phyloP scores from a whole-genome alignment of 1,140 invertebrate species.

The Eueides isabella region DNA sequence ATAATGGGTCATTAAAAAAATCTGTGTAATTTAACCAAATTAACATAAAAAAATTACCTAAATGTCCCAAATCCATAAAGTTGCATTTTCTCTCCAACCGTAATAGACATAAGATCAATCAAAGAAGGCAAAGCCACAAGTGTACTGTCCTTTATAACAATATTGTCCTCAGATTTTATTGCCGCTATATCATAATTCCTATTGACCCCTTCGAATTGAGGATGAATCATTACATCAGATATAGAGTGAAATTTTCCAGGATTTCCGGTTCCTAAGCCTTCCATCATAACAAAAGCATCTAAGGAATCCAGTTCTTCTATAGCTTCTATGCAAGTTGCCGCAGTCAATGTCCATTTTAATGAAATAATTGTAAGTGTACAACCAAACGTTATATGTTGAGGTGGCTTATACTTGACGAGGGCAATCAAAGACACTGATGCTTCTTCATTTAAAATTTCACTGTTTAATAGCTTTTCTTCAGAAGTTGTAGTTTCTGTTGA shows the following conservation, averaged over 20 bases:
- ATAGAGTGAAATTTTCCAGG: conserved; percentile 43
- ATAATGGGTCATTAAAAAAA: too few species aligned
- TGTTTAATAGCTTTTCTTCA: conserved; percentile 28
- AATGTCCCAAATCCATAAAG: conserved; percentile 60
- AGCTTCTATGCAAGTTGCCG: conserved; percentile 67
- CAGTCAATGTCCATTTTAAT: conserved; percentile 62
- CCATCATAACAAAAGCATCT: conserved; percentile 63
- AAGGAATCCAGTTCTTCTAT: conserved; percentile 63
- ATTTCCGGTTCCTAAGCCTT: conserved; percentile 39
- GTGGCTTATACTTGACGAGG: conserved; percentile 58
- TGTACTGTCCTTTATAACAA: conserved; percentile 19
- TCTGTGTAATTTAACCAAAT: too few species aligned
- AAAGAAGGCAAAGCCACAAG: conserved; percentile 42
- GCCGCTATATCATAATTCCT: conserved; percentile 55
- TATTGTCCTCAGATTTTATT: conserved; percentile 47
- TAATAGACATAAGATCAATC: conserved; percentile 54
- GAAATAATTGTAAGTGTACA: conserved; percentile 61
- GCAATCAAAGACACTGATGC: conserved; percentile 48
- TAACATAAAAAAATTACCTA: conserved; percentile 46
- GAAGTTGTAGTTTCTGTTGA: neutral
- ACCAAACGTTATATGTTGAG: conserved; percentile 51
- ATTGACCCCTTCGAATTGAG: conserved; percentile 55
- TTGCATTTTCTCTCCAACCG: conserved; percentile 54
- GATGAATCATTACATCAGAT: conserved; percentile 59
- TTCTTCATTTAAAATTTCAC: neutral